Base-by-base conservation (phyloP, 1,140 invertebrate genomes). In the Pogonomyrmex californicus region DNA sequence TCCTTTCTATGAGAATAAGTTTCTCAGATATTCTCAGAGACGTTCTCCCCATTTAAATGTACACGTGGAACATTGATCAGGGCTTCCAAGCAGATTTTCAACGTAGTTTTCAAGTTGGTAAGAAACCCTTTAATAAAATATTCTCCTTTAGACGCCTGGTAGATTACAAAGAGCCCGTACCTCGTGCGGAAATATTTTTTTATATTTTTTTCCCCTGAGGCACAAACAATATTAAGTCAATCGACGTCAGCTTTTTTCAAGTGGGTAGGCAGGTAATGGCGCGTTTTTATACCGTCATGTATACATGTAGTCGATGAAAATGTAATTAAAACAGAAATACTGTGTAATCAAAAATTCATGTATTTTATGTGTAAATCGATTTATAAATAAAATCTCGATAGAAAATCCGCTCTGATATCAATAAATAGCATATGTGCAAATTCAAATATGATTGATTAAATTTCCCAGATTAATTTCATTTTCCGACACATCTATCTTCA, bases 71-170 rank as follows among this genome's bases (percentile, higher is more conserved):
- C 41, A 38, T 44, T 14, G 63, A 62, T 83, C 68, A 75, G n/a
- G 38, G 47, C 12, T 73, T 58, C n/a, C 41, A 44, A 75, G 10
- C 9, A 73, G 30, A 49, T 73, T 83, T 73, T 75, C 54, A 47
- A 9, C 30, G n/a, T 68, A 56, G 17, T 58, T 70, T 56, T 44
- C 23, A 33, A 70, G 17, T 70, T 44, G 14, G 38, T 12, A 47
- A 73, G 14, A 49, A 83, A 62, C 30, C 38, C 17, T 82, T 49
- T 83, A 82, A 73, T 82, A 83, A 83, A 83, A 23, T 73, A 83
- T 83, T 62, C 62, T 38, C 7, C 23, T 82, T 82, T 44, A 58
- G 66, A 82, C n/a, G 47, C 14, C 47, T 10, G 33, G n/a, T 33
- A 62, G 56, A 77, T 68, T 68, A 81, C 33, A 81, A 68, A 68